These are phyloP conservation scores for Peribatodes rhomboidaria DNA, from an alignment of 2,888 invertebrate genomes.

Conservation along the genomic window DNA sequence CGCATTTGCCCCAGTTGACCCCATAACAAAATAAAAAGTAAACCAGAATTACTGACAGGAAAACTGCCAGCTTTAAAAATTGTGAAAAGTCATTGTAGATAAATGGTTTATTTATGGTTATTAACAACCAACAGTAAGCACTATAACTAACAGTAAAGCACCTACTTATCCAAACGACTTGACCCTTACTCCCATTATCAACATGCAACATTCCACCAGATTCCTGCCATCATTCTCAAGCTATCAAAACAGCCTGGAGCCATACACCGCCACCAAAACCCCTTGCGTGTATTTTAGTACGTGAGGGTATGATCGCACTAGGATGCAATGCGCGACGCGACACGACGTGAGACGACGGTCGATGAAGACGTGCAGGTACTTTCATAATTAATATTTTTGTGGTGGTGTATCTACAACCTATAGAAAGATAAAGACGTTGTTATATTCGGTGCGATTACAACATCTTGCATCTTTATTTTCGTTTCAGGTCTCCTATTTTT, in stretches of 20 bases:
- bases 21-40: no score
- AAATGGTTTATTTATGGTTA: neutral
- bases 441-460: no score
- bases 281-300: conserved; percentile 37
- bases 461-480: no score
- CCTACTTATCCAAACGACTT: conserved; percentile 19
- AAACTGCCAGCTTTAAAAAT: no score
- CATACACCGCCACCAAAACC: conserved; percentile 31
- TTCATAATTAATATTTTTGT: no score
- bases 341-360: neutral
- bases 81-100: no score
- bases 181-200: conserved; percentile 26
- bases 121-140: conserved; percentile 14
- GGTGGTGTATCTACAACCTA: no score
- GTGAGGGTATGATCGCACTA: conserved; percentile 49
- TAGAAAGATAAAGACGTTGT: no score
- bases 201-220: conserved; percentile 31
- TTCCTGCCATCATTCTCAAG: conserved; percentile 32
- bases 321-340: neutral
- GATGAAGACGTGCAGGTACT: no score
- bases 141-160: conserved; percentile 1
- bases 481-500: no score
- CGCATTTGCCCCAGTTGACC: no score
- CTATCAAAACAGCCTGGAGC: conserved; percentile 33
- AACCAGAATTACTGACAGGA: no score